Evolutionary conservation across 1,140 invertebrate genomes (phyloP), one percentile per base, ranked within the genome.

Genomic region (Plectrocnemia conspersa): DNA sequence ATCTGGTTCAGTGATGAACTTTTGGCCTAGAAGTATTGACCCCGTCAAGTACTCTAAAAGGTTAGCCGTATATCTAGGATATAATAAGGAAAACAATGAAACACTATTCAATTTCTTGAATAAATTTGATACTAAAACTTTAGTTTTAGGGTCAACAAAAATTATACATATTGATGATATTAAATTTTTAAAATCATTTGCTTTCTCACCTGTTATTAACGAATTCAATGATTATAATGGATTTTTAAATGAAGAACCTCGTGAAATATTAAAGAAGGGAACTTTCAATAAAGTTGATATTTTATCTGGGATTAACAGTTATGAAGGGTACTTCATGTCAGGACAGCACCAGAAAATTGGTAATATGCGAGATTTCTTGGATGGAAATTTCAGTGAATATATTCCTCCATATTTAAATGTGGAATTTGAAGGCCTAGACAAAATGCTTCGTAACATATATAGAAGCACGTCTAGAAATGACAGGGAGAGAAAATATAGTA

Each of bases 11-110:
- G n/a, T n/a, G n/a, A n/a, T n/a, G n/a, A n/a, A n/a, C n/a, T n/a
- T n/a, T n/a, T n/a, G n/a, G n/a, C n/a, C n/a, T n/a, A n/a, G 81
- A 24, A 75, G 79, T 42, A 66, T 67, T 24, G 71, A 79, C 33
- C 69, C 82, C 0, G 67, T 72, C 38, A 67, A 75, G 48, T 72
- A 81, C 56, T 78, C 82, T 1, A 66, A 74, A 19, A 64, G 70
- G 52, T 63, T 85, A 2, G 78, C 74, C 6, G 61, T 64, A 25
- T 63, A 66, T 2, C 64, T 84, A 5, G 77, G 77, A 2, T 24
- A 46, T 13, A n/a, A n/a, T n/a, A n/a, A n/a, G n/a, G 6, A 45
- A 5, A 24, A 27, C 23, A n/a, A 1, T 15, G 54, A 64, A 40
- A 49, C 65, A 18, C 41, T 74, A 23, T 58, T 72, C 1, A 52